Evolutionary conservation across 1,140 invertebrate species (phyloP).

Genomic region (Macrobrachium rosenbergii): DNA sequence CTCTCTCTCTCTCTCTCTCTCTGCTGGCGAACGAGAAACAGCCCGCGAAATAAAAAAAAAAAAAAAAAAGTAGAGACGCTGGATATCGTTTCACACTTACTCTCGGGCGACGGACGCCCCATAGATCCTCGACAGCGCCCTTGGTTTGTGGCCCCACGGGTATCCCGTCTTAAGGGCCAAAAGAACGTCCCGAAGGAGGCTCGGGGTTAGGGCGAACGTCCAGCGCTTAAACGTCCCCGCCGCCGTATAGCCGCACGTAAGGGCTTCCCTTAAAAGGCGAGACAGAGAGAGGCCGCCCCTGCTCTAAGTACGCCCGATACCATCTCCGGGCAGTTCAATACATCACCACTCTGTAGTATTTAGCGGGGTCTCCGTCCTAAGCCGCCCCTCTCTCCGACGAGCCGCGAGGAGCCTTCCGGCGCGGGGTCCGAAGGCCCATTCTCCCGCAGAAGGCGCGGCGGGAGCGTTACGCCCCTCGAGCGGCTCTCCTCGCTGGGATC

Average conservation of each 20-base stretch:
- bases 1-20: background rate
- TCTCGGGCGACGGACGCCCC: too few relatives aligned
- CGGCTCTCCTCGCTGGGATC: background rate
- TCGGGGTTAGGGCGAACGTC: constrained; percentile 36
- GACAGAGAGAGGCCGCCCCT: constrained; percentile 50
- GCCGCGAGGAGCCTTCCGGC: constrained; percentile 8
- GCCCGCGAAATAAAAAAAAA: too few relatives aligned
- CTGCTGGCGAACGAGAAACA: background rate
- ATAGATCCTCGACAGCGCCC: too few relatives aligned
- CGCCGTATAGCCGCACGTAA: constrained; percentile 56
- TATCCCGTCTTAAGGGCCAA: background rate
- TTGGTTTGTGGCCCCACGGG: background rate
- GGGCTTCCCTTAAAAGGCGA: constrained; percentile 52
- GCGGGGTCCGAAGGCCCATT: background rate
- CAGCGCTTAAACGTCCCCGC: background rate
- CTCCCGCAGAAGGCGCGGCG: background rate
- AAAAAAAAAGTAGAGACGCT: background rate
- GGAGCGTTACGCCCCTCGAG: constrained; percentile 32
- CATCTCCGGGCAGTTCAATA: constrained; percentile 61
- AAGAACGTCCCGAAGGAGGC: background rate
- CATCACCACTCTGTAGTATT: constrained; percentile 61
- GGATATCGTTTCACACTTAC: too few relatives aligned
- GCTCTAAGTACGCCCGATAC: constrained; percentile 61
- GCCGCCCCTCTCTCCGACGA: background rate
- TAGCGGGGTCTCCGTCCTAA: constrained; percentile 31